Evolutionary conservation across 2,113 vertebrate genomes (phyloP), one percentile per base, ranked within the genome.

Genomic region (Hassar affinis): DNA sequence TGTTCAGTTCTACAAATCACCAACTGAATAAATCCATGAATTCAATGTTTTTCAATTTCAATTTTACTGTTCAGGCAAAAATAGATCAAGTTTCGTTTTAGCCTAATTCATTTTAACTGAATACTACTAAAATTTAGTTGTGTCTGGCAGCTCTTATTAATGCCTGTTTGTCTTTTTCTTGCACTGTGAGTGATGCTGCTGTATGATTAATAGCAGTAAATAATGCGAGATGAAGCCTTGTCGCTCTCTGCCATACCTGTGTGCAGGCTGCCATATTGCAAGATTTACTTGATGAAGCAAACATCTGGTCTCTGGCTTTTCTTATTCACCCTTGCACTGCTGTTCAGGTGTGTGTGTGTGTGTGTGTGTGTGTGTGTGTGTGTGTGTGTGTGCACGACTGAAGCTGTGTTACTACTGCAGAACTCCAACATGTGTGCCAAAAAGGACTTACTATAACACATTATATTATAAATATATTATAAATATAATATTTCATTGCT

Each of bases 121-220:
- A n/a, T n/a, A 17, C 25, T 47, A 14, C 11, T 59, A 25, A 57
- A 79, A 14, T 49, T 11, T 9, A 78, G 38, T 57, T 81, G 57
- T 71, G 72, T 85, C 78, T 54, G 71, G 52, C 80, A 20, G 35
- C 33, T 69, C 33, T 80, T 84, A 85, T 86, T 85, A 80, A 87
- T 66, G 56, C 49, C 17, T 77, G 76, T 87, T 84, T 71, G 54
- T 82, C 17, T 47, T 66, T 79, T 76, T 81, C 69, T 75, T 52
- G 52, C 7, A 15, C 80, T 59, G 51, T 80, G 84, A 87, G 85
- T 86, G 85, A 85, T 82, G 80, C 27, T 61, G 71, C 18, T 5
- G 56, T 56, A 54, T 88, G 83, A 89, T 89, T 89, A 86, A 89
- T 89, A 86, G 85, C 51, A 27, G 82, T 89, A 84, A 91, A 88